A percentile compares a stretch with the other conserved stretches of the same genome.
These are phyloP conservation scores for Pararge aegeria DNA, from an alignment of 1,140 invertebrate genomes.

Conservation along the genomic window DNA sequence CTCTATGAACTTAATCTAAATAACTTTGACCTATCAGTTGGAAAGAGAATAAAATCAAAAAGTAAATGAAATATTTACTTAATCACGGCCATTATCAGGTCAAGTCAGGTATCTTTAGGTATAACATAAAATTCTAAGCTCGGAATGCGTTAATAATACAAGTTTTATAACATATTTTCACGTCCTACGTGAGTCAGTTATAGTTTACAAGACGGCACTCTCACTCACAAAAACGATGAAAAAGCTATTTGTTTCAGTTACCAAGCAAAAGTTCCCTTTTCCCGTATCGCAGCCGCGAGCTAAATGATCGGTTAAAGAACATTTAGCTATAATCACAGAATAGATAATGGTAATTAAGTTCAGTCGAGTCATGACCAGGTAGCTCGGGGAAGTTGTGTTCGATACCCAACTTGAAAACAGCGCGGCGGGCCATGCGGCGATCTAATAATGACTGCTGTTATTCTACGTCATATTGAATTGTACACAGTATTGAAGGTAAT, in stretches of 20 bases:
- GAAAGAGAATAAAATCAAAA: too few species aligned
- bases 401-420: constrained; percentile 21
- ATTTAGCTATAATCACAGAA: constrained; percentile 35
- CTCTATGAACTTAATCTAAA: too few species aligned
- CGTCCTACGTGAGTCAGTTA: too few species aligned
- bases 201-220: too few species aligned
- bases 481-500: constrained; percentile 17
- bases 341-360: constrained; percentile 13
- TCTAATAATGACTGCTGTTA: constrained; percentile 26
- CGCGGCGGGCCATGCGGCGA: constrained; percentile 22
- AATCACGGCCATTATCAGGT: too few species aligned
- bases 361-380: constrained; percentile 32
- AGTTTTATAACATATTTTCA: too few species aligned
- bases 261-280: constrained; percentile 55
- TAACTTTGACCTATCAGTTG: too few species aligned
- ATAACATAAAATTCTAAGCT: too few species aligned
- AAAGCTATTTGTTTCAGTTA: constrained; percentile 34
- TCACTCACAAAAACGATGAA: background rate
- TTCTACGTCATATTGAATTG: constrained; percentile 22
- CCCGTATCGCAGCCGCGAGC: constrained; percentile 48
- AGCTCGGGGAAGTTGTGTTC: constrained; percentile 9
- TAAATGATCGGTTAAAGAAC: constrained; percentile 58
- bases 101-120: too few species aligned
- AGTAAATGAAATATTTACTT: too few species aligned
- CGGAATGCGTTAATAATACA: too few species aligned